Conservation (phyloP, 2,797 vertebrate species). For the Erethizon dorsatum region DNA sequence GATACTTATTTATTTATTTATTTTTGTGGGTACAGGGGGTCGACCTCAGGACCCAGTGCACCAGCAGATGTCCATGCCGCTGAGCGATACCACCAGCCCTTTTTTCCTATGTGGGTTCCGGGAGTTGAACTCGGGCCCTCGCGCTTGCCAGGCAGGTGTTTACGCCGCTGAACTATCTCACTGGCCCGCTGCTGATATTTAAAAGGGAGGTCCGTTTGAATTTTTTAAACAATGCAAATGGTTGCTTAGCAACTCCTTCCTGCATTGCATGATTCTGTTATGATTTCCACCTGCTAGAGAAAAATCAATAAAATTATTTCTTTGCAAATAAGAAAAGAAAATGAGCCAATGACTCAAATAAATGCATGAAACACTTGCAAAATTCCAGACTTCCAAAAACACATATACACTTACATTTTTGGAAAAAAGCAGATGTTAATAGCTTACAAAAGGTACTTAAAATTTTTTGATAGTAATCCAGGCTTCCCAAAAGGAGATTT, state of each 20-base stretch:
- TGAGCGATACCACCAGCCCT: too few species aligned
- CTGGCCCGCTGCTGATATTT: conserved; percentile 67
- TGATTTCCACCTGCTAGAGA: conserved; percentile 85
- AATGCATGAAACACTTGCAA: conserved; percentile 6
- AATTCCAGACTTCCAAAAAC: conserved; percentile 61
- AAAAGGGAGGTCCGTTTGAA: conserved; percentile 78
- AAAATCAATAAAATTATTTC: conserved; percentile 86
- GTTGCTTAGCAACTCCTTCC: conserved; percentile 88
- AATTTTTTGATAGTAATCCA: conserved; percentile 51
- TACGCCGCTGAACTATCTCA: too few species aligned
- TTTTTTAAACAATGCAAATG: conserved; percentile 65
- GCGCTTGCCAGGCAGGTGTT: too few species aligned
- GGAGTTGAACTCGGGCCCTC: too few species aligned
- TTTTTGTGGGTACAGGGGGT: too few species aligned
- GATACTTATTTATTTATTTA: conserved; percentile 63
- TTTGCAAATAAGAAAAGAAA: conserved; percentile 82
- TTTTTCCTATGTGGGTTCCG: too few species aligned
- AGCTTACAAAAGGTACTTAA: conserved; percentile 49
- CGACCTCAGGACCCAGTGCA: too few species aligned
- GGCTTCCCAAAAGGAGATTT: conserved; percentile 21
- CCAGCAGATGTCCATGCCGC: too few species aligned
- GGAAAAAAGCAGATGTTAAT: background rate
- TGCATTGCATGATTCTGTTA: conserved; percentile 66
- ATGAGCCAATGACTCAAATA: conserved; percentile 57
- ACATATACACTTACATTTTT: conserved; percentile 25